Conservation (phyloP, 2,888 invertebrate genomes). For the Cephalotes varians region DNA sequence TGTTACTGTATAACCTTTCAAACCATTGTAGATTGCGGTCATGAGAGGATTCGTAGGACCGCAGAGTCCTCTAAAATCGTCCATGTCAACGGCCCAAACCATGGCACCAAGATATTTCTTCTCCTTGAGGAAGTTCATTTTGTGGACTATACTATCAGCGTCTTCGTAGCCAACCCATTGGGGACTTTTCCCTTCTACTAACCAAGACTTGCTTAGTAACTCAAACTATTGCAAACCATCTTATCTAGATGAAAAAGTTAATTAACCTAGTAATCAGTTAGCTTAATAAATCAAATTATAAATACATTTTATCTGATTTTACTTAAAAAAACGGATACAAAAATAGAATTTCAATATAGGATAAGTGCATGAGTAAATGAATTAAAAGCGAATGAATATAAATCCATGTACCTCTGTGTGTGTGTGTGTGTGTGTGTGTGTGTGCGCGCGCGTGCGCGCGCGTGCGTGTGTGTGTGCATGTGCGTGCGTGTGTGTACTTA, state of each 20-base stretch:
- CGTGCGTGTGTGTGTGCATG: too few relatives aligned
- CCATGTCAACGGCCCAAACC: slow-evolving; percentile 98
- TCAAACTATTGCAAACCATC: background rate
- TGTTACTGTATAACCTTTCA: slow-evolving; percentile 89
- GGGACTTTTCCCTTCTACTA: slow-evolving; percentile 85
- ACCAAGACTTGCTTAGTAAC: background rate
- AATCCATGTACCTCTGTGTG: too few relatives aligned
- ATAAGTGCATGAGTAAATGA: too few relatives aligned
- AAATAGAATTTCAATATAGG: too few relatives aligned
- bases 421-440: too few relatives aligned
- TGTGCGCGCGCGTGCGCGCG: too few relatives aligned
- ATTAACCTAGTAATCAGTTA: background rate
- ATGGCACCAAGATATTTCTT: slow-evolving; percentile 95
- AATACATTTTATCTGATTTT: too few relatives aligned
- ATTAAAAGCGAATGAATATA: too few relatives aligned
- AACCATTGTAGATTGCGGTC: slow-evolving; percentile 90
- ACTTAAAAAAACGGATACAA: too few relatives aligned
- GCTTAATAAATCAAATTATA: background rate
- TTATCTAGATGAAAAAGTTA: background rate
- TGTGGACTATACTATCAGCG: slow-evolving; percentile 92
- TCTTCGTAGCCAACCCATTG: slow-evolving; percentile 98
- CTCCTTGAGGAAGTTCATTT: slow-evolving; percentile 95
- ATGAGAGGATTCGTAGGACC: slow-evolving; percentile 92
- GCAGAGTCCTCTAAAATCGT: slow-evolving; percentile 94
- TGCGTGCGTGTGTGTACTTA: too few relatives aligned